Evolutionary conservation across 2,797 vertebrate species (phyloP), one percentile per base, ranked within the genome.

Genomic region (Sternarchorhynchus goeldii): DNA sequence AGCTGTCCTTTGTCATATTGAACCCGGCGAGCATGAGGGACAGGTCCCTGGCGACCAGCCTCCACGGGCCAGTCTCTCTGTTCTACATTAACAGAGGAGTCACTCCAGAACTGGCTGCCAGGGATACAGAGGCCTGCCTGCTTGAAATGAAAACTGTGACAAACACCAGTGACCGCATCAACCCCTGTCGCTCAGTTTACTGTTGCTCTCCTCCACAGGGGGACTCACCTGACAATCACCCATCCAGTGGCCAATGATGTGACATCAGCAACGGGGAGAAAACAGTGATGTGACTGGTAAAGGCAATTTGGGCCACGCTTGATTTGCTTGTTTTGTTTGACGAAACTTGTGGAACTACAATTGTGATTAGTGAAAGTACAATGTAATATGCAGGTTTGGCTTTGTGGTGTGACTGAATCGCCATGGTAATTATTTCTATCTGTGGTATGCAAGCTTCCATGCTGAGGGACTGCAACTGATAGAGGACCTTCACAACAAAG

Each of bases 131-230:
- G 18, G 31, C 17, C 68, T 71, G 89, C 14, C 32, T 21, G 62
- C 36, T 36, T 57, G 88, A 90, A 91, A 92, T 90, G 88, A 91
- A 91, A 89, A 89, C 84, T 69, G 85, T 87, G 90, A 90, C 82
- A 83, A 89, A 90, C 75, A 75, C 4, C 75, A 84, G 82, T 79
- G 86, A 84, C 87, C 89, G 86, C 89, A 87, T 91, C 90, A 85
- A 77, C 86, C 87, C 84, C 87, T 87, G 89, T 91, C 89, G 88
- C 81, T 71, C 32, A 21, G 76, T 36, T 29, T 45, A 32, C 31
- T 39, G 25, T n/a, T 17, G 63, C 75, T 64, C n/a, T 25, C 16
- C 4, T 53, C 32, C n/a, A n/a, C 4, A 6, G 70, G 7, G 53
- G 76, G 58, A 21, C 18, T 25, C 10, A 29, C 29, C 53, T 53